Percentiles rank a stretch among this genome's conserved stretches.
These are phyloP conservation scores for Thripadectes ignobilis DNA, from an alignment of 2,797 vertebrate species.

Conservation along the genomic window DNA sequence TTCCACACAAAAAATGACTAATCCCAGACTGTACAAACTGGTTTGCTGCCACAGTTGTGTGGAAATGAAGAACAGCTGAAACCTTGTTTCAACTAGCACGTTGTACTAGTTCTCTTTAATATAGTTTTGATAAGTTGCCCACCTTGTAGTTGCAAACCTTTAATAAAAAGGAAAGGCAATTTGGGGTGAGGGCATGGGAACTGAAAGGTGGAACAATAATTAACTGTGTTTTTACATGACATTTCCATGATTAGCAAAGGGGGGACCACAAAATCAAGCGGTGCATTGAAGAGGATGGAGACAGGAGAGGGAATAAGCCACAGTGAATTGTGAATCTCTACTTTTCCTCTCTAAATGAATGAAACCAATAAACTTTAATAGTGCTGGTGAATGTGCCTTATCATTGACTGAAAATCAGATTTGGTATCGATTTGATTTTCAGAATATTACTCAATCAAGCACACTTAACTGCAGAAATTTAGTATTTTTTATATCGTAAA, in stretches of 20 bases:
- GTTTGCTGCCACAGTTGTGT: background rate
- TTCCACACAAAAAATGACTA: background rate
- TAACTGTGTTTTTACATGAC: background rate
- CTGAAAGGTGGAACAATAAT: background rate
- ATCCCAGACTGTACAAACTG: background rate
- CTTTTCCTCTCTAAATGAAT: constrained; percentile 5
- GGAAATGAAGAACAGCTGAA: background rate
- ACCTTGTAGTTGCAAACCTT: background rate
- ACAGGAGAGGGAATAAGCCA: background rate
- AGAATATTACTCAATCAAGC: constrained; percentile 60
- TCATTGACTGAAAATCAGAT: constrained; percentile 50
- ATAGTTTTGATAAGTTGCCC: background rate
- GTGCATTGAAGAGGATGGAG: background rate
- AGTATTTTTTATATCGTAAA: constrained; percentile 51
- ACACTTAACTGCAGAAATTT: constrained; percentile 50
- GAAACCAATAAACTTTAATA: constrained; percentile 56
- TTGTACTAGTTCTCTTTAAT: background rate
- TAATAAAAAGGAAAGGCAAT: background rate
- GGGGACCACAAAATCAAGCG: background rate
- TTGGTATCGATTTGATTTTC: constrained; percentile 57
- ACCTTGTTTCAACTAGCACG: background rate
- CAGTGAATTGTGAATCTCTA: background rate
- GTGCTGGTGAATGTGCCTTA: constrained; percentile 29
- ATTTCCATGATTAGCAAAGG: background rate
- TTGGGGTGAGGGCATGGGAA: background rate